Conservation (phyloP, 2,113 vertebrate species). For the Catharus fuscescens region DNA sequence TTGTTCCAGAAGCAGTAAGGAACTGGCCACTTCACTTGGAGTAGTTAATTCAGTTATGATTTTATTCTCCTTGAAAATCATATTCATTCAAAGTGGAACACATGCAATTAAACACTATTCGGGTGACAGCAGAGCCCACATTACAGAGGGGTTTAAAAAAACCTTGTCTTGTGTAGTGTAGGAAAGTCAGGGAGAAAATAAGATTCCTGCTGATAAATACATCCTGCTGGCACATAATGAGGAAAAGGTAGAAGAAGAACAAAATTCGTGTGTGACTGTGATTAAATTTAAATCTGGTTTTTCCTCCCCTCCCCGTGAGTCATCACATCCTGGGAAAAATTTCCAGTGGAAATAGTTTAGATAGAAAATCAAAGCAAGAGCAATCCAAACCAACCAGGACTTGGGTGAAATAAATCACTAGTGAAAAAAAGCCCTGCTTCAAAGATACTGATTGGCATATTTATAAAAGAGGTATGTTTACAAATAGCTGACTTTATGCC, state of each 20-base stretch:
- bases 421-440: fast-evolving
- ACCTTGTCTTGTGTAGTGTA: not conserved
- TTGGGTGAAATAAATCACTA: not conserved
- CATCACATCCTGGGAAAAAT: not conserved
- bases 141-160: not conserved
- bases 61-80: not conserved
- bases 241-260: not conserved
- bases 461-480: not conserved
- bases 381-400: not conserved
- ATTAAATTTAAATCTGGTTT: not conserved
- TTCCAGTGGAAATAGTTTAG: not conserved
- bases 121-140: not conserved
- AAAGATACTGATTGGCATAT: not conserved
- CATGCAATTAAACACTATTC: not conserved
- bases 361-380: not conserved
- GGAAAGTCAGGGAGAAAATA: not conserved
- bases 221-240: not conserved
- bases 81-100: not conserved
- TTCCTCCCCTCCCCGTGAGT: not conserved
- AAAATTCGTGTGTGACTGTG: not conserved
- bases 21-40: not conserved
- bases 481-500: not conserved
- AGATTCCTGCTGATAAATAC: conserved; percentile 2
- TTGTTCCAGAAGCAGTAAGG: not conserved
- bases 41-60: not conserved